Evolutionary conservation across 1,140 invertebrate genomes (phyloP).

Genomic region (Heterodera schachtii): DNA sequence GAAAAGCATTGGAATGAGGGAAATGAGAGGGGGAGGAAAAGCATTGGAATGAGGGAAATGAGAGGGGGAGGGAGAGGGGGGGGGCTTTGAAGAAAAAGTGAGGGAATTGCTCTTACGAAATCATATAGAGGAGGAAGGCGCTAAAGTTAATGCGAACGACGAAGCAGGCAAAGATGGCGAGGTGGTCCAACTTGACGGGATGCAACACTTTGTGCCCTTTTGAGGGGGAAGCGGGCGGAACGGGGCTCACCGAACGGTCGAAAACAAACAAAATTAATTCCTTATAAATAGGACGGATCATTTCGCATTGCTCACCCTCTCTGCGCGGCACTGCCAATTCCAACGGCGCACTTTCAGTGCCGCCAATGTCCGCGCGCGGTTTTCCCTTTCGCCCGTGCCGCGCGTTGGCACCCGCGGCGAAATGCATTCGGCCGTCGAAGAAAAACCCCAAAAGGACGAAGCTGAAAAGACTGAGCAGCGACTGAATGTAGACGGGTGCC

Average conservation of each 20-base stretch:
- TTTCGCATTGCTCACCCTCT: neutral
- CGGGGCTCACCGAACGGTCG: neutral
- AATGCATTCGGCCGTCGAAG: slow-evolving; percentile 25
- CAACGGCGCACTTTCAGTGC: slow-evolving; percentile 6
- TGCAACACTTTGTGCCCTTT: neutral
- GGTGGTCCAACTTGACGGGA: neutral
- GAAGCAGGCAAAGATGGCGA: neutral
- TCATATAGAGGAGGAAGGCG: neutral
- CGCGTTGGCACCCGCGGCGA: neutral
- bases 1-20: no score
- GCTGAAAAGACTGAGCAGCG: slow-evolving; percentile 1
- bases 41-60: no score
- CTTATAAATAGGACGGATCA: neutral
- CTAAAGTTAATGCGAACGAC: neutral
- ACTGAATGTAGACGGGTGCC: slow-evolving; percentile 14
- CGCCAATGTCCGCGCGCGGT: neutral
- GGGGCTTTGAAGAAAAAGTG: no score
- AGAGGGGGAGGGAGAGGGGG: no score
- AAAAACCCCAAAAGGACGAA: neutral
- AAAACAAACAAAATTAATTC: neutral
- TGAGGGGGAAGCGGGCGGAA: neutral
- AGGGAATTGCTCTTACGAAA: neutral
- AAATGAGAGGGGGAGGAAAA: no score
- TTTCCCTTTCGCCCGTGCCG: neutral
- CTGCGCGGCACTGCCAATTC: neutral